These are phyloP conservation scores for Stictocephala bisonia DNA, from an alignment of 2,888 invertebrate genomes.

Conservation along the genomic window DNA sequence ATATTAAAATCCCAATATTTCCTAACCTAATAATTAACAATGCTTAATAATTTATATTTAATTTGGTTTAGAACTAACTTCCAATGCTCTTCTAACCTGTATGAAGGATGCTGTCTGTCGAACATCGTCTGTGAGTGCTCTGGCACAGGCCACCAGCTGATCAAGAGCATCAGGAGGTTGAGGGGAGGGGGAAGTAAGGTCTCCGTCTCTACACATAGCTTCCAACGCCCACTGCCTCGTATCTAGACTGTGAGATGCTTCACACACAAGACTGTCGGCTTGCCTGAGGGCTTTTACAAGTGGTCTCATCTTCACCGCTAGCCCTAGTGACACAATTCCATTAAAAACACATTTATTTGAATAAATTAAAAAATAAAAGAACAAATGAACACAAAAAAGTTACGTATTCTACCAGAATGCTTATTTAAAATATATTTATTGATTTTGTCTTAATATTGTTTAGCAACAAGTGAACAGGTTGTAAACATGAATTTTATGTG, in stretches of 20 bases:
- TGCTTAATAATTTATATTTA: too few species aligned
- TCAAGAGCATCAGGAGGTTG: slow-evolving; percentile 82
- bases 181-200: slow-evolving; percentile 66
- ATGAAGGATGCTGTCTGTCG: slow-evolving; percentile 91
- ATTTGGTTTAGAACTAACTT: not conserved
- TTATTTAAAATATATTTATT: not conserved
- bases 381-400: not conserved
- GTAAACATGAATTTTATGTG: too few species aligned
- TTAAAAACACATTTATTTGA: too few species aligned
- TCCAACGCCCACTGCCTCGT: slow-evolving; percentile 83
- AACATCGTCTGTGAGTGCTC: slow-evolving; percentile 89
- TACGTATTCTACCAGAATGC: not conserved
- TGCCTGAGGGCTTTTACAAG: slow-evolving; percentile 83
- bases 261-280: slow-evolving; percentile 82
- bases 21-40: too few species aligned
- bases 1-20: too few species aligned
- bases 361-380: too few species aligned
- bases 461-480: not conserved
- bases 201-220: slow-evolving; percentile 61
- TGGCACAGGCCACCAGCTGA: slow-evolving; percentile 87
- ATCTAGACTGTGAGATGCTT: slow-evolving; percentile 79
- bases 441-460: not conserved
- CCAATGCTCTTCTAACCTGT: slow-evolving; percentile 64
- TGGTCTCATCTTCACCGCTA: slow-evolving; percentile 76
- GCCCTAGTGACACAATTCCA: slow-evolving; percentile 50